phyloP scores from a whole-genome alignment of 2,113 vertebrate species.

The Poicephalus gulielmi region DNA sequence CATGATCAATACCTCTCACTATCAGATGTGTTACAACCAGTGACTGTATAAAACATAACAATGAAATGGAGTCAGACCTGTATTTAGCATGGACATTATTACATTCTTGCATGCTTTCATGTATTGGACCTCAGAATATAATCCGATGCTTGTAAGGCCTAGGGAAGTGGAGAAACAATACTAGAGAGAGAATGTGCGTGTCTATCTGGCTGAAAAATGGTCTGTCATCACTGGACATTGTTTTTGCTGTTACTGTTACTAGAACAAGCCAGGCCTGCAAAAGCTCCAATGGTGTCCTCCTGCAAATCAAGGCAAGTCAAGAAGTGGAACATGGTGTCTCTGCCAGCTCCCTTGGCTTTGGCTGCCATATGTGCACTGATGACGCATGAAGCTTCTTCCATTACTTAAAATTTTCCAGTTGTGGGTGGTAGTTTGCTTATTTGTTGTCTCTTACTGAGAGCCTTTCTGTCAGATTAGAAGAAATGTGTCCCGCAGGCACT shows the following conservation, averaged over 20 bases:
- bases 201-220: not conserved
- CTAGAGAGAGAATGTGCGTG: not conserved
- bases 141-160: not conserved
- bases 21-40: rapidly evolving
- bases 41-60: not conserved
- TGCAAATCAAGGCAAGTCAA: not conserved
- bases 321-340: not conserved
- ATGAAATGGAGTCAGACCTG: not conserved
- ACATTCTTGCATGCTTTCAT: not conserved
- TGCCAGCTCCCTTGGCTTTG: not conserved
- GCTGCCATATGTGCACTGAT: not conserved
- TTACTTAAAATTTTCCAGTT: not conserved
- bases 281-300: not conserved
- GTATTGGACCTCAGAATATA: not conserved
- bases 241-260: not conserved
- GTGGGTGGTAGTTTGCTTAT: not conserved
- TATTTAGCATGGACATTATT: not conserved
- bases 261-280: not conserved
- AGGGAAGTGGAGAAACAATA: not conserved
- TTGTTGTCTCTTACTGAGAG: not conserved
- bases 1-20: rapidly evolving
- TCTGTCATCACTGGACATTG: not conserved
- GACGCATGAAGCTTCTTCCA: not conserved
- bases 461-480: not conserved
- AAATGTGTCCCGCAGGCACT: not conserved